These are phyloP conservation scores for Scrobipalpa atriplicella DNA, from an alignment of 2,888 invertebrate species.

Conservation along the genomic window DNA sequence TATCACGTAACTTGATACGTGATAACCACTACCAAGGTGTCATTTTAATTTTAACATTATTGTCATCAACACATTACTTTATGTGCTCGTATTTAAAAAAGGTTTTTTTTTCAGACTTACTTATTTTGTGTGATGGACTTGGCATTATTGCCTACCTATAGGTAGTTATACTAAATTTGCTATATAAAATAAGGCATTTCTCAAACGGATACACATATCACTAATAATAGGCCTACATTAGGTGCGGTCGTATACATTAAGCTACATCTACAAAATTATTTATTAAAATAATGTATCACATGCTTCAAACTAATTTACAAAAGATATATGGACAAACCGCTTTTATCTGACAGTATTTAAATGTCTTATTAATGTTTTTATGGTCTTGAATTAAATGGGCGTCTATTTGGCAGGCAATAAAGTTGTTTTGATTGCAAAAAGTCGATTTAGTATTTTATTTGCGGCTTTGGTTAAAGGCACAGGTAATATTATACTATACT, in stretches of 20 bases:
- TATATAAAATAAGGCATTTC: neutral
- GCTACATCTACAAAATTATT: neutral
- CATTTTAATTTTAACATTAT: too few species aligned
- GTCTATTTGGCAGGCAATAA: neutral
- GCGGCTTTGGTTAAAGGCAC: too few species aligned
- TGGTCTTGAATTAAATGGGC: neutral
- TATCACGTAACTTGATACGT: too few species aligned
- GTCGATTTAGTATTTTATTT: neutral
- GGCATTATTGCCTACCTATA: too few species aligned
- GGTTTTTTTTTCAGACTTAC: too few species aligned
- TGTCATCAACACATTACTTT: too few species aligned
- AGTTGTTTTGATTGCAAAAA: neutral
- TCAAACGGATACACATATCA: neutral
- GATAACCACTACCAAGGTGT: too few species aligned
- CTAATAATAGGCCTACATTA: neutral
- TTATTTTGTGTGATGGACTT: too few species aligned
- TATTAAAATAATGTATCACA: constrained; percentile 3
- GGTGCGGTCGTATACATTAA: constrained; percentile 1
- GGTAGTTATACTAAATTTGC: too few species aligned
- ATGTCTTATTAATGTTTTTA: constrained; percentile 37
- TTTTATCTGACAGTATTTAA: constrained; percentile 33
- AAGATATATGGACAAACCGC: constrained; percentile 34
- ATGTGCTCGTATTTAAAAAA: too few species aligned
- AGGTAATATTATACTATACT: too few species aligned
- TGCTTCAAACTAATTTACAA: constrained; percentile 29